These are phyloP conservation scores for Siphonodentalium dalli DNA, from an alignment of 2,888 invertebrate species.

Conservation along the genomic window DNA sequence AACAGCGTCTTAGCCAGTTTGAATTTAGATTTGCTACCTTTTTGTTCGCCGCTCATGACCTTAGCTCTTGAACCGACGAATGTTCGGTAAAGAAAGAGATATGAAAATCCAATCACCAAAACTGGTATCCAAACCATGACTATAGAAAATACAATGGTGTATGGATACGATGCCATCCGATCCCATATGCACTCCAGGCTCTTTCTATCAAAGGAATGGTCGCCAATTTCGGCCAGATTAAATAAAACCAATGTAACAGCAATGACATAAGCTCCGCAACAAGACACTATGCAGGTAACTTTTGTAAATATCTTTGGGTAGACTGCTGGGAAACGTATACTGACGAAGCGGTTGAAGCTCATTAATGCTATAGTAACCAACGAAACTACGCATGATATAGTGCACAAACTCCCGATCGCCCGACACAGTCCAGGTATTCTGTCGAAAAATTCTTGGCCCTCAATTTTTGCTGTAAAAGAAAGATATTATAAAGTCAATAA, in stretches of 20 bases:
- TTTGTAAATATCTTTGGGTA: constrained; percentile 30
- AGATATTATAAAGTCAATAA: background rate
- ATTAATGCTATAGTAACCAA: constrained; percentile 32
- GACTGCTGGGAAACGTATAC: constrained; percentile 28
- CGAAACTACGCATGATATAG: constrained; percentile 38
- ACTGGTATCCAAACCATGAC: constrained; percentile 31
- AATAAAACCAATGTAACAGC: constrained; percentile 32
- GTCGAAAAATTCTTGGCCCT: constrained; percentile 33
- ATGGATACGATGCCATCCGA: constrained; percentile 32
- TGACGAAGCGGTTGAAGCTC: constrained; percentile 35
- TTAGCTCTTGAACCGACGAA: background rate
- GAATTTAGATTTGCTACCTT: background rate
- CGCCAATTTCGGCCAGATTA: constrained; percentile 37
- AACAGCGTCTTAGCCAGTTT: constrained; percentile 32
- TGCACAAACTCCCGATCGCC: constrained; percentile 32
- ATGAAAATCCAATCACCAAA: constrained; percentile 24
- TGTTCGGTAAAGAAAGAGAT: constrained; percentile 28
- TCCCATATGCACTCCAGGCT: constrained; percentile 42
- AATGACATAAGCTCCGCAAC: constrained; percentile 28
- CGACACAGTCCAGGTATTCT: constrained; percentile 25
- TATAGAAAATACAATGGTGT: constrained; percentile 36
- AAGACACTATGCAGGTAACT: constrained; percentile 20
- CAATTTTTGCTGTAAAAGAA: constrained; percentile 30
- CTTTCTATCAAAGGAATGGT: constrained; percentile 37
- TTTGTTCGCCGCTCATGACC: background rate